These are phyloP conservation scores for Hyperoplus lanceolatus DNA, from an alignment of 2,797 vertebrate genomes.

Conservation along the genomic window DNA sequence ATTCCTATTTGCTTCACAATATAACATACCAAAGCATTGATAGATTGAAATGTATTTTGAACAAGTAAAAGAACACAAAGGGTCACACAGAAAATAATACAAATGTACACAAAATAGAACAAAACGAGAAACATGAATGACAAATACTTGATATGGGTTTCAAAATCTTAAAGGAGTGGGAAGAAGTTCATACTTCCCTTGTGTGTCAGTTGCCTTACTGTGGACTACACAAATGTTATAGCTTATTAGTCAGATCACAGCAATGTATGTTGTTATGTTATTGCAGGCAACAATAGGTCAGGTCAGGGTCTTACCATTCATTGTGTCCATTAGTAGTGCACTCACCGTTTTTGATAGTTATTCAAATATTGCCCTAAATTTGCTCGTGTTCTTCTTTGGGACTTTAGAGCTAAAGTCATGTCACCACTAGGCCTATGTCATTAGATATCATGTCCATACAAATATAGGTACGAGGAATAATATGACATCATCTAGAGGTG, in stretches of 20 bases:
- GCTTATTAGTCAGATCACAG: conserved; percentile 1
- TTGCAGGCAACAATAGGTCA: not conserved
- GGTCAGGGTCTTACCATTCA: conserved; percentile 12
- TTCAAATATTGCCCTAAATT: not conserved
- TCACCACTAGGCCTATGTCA: conserved; percentile 19
- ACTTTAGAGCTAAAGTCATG: conserved; percentile 9
- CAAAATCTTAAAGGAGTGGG: too few relatives aligned
- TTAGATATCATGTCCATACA: conserved; percentile 26
- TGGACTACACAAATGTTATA: conserved; percentile 1
- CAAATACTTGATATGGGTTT: too few relatives aligned
- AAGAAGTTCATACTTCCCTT: too few relatives aligned
- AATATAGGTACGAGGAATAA: conserved; percentile 35
- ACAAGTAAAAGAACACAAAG: too few relatives aligned
- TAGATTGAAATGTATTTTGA: too few relatives aligned
- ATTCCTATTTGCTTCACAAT: not conserved
- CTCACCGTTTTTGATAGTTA: not conserved
- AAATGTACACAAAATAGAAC: too few relatives aligned
- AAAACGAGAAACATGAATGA: too few relatives aligned
- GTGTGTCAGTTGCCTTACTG: not conserved
- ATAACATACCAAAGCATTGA: not conserved
- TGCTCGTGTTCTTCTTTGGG: conserved; percentile 13
- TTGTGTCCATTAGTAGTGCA: not conserved
- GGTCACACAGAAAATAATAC: too few relatives aligned
- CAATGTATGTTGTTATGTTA: conserved; percentile 5
- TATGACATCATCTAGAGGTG: conserved; percentile 7